Evolutionary conservation across 2,888 invertebrate genomes (phyloP).

Genomic region (Apodemia zela): DNA sequence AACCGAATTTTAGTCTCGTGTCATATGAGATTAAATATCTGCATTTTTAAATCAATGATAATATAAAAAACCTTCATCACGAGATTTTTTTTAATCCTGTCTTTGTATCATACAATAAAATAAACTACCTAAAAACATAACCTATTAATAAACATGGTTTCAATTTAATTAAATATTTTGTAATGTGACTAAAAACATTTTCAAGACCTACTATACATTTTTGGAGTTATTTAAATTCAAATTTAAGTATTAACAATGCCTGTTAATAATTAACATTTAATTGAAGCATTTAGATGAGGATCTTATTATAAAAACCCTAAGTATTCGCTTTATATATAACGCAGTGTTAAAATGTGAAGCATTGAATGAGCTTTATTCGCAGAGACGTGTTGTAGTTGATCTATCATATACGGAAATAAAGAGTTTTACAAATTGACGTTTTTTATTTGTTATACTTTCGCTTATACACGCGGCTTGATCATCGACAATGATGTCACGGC

Average conservation of each 20-base stretch:
- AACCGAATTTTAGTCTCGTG: background rate
- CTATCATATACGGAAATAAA: slow-evolving; percentile 66
- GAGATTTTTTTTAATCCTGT: background rate
- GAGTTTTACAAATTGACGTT: slow-evolving; percentile 34
- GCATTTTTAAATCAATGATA: background rate
- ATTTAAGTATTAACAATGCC: background rate
- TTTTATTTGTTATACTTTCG: slow-evolving; percentile 27
- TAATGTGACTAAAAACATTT: background rate
- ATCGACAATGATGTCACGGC: too few relatives aligned
- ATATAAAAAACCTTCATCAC: background rate
- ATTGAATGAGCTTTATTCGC: slow-evolving; percentile 57
- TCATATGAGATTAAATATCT: background rate
- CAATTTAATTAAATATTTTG: background rate
- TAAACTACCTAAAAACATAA: too few relatives aligned
- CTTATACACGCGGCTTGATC: background rate
- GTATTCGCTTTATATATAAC: slow-evolving; percentile 56
- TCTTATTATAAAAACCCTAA: background rate
- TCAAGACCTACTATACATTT: background rate
- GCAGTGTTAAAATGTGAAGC: slow-evolving; percentile 33
- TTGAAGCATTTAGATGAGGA: background rate
- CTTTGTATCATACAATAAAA: background rate
- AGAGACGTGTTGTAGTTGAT: slow-evolving; percentile 62
- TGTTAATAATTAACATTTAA: background rate
- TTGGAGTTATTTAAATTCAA: background rate
- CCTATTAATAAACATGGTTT: too few relatives aligned